These are phyloP conservation scores for Danio choprae DNA, from an alignment of 2,797 vertebrate genomes.

Conservation along the genomic window DNA sequence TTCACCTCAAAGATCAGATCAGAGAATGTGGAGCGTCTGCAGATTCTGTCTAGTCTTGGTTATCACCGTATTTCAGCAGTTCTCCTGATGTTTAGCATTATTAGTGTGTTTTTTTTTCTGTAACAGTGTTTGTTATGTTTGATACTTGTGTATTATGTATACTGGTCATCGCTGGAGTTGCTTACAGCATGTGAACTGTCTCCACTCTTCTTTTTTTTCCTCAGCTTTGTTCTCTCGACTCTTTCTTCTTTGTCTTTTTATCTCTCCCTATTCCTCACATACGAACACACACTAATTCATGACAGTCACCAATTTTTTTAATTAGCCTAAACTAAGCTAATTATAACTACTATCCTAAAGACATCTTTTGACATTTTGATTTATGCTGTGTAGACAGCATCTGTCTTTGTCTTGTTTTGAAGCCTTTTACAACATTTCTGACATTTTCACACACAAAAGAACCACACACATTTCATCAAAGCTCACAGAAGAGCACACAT, in stretches of 20 bases:
- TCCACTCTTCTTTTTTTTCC: neutral
- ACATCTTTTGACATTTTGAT: neutral
- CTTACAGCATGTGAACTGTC: neutral
- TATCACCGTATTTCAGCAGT: constrained; percentile 9
- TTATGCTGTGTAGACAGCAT: neutral
- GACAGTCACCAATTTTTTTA: neutral
- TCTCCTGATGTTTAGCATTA: neutral
- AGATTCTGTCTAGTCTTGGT: neutral
- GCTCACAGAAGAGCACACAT: neutral
- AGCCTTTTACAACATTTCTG: neutral
- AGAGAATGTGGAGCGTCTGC: neutral
- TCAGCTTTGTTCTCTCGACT: neutral
- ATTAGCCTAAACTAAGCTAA: neutral
- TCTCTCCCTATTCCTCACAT: neutral
- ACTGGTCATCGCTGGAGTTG: neutral
- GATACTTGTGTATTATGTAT: neutral
- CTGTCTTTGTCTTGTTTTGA: neutral
- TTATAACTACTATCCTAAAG: neutral
- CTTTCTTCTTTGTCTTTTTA: neutral
- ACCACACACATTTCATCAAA: neutral
- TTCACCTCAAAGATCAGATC: neutral
- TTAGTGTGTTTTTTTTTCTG: constrained; percentile 16
- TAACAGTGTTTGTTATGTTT: neutral
- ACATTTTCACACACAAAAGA: neutral
- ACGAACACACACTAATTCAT: constrained; percentile 1